These are phyloP conservation scores for Lucifuga dentata DNA, from an alignment of 2,113 vertebrate species.

Conservation along the genomic window DNA sequence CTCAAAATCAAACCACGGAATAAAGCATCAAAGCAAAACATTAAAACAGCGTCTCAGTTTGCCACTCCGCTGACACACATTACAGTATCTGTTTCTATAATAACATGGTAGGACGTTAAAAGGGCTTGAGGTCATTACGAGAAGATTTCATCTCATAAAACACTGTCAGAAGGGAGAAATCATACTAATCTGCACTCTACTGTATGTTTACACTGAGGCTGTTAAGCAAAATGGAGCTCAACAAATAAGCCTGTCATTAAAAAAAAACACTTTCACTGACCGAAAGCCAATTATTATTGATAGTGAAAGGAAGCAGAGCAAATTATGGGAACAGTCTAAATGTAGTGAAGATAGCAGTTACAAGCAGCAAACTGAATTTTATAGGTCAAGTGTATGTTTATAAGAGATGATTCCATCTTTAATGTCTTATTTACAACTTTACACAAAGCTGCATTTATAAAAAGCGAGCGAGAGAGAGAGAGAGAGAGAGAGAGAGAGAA, in stretches of 20 bases:
- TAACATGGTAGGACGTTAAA: background rate
- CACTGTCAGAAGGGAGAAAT: conserved; percentile 17
- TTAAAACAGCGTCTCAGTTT: too few relatives aligned
- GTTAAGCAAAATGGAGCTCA: conserved; percentile 18
- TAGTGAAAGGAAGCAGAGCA: conserved; percentile 13
- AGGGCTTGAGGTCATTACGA: background rate
- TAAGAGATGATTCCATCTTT: background rate
- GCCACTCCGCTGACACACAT: background rate
- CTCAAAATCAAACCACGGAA: conserved; percentile 23
- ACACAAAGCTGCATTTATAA: too few relatives aligned
- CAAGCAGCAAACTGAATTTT: conserved; percentile 16
- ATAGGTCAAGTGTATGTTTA: conserved; percentile 30
- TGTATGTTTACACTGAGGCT: conserved; percentile 9
- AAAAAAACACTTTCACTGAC: conserved; percentile 34
- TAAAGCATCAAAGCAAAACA: conserved; percentile 9
- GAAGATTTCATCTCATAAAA: conserved; percentile 7
- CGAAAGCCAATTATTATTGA: conserved; percentile 34
- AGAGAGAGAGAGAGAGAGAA: too few relatives aligned
- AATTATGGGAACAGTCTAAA: conserved; percentile 32
- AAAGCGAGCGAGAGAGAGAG: too few relatives aligned
- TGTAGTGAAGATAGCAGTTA: background rate
- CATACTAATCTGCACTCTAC: conserved; percentile 21
- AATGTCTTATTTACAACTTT: too few relatives aligned
- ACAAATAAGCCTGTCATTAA: conserved; percentile 31
- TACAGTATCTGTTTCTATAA: conserved; percentile 13